Evolutionary conservation across 2,113 vertebrate genomes (phyloP), one percentile per base, ranked within the genome.

Genomic region (Alethe castanea): DNA sequence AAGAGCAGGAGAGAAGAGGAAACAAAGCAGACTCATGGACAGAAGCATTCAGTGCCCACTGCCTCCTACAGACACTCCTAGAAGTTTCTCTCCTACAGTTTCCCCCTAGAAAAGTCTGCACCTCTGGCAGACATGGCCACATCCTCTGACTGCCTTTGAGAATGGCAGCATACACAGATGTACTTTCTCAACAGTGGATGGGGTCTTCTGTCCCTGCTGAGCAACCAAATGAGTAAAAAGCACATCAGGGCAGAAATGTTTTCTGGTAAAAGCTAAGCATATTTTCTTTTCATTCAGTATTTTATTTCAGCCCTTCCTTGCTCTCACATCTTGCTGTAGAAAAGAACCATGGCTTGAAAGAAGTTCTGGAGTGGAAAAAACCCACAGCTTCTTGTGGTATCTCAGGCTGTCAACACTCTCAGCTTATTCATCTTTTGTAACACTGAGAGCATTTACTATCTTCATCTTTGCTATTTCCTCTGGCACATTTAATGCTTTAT

Each of bases 401-500:
- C 64, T 82, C 64, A 90, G 91, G 66, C 64, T 82, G 54, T 88
- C 69, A 86, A 80, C 0, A 1, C 40, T 82, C 80, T 66, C 76
- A 86, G 84, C 26, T 80, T 95, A 82, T 94, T 92, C 91, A 38
- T 82, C 81, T 92, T 90, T 56, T 4, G 4, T 76, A 95, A 77
- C 57, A 76, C 38, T 47, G 73, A 80, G 38, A 81, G 28, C 66
- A 28, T 85, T 91, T 66, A 73, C 3, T 69, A 73, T 90, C 45
- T 94, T 92, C 54, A 90, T 71, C 79, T 91, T 82, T 82, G 59
- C 11, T 77, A 81, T 92, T 94, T 96, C 54, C 64, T 88, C 88
- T 95, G 67, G 26, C 5, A 1, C 59, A 62, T 82, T 76, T 79
- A 77, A 42, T 80, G 35, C 69, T 91, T 93, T 83, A 72, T 47